Conservation (phyloP, 1,140 invertebrate genomes). For the Orius insidiosus region DNA sequence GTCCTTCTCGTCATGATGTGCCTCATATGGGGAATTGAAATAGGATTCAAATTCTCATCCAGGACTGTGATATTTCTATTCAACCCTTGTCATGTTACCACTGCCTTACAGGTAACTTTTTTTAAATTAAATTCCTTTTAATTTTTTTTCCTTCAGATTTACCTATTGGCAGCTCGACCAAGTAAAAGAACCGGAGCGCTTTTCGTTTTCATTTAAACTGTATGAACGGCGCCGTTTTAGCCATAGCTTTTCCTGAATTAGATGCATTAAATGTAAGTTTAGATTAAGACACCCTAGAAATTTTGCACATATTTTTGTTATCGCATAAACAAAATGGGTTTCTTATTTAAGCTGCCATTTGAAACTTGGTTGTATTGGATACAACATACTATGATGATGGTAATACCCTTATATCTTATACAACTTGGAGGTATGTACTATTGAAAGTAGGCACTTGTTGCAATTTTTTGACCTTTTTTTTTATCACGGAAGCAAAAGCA, state of each 20-base stretch:
- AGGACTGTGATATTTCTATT: slow-evolving; percentile 80
- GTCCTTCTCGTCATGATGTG: slow-evolving; percentile 51
- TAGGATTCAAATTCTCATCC: slow-evolving; percentile 81
- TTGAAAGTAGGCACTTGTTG: slow-evolving; percentile 4
- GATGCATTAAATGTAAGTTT: slow-evolving; percentile 69
- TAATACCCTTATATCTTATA: slow-evolving; percentile 81
- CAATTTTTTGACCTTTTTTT: slow-evolving; percentile 3
- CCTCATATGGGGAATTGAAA: slow-evolving; percentile 74
- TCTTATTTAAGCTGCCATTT: slow-evolving; percentile 56
- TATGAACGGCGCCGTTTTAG: slow-evolving; percentile 77
- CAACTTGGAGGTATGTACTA: slow-evolving; percentile 55
- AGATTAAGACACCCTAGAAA: no score
- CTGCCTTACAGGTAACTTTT: slow-evolving; percentile 67
- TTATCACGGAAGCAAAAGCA: background rate
- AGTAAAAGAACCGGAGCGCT: slow-evolving; percentile 59
- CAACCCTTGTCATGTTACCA: slow-evolving; percentile 87
- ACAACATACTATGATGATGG: slow-evolving; percentile 81
- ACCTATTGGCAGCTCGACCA: slow-evolving; percentile 66
- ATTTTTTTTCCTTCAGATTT: slow-evolving; percentile 52
- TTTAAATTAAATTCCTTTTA: background rate
- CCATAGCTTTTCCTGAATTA: slow-evolving; percentile 78
- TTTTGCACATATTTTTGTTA: slow-evolving; percentile 1
- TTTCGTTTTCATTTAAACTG: slow-evolving; percentile 82
- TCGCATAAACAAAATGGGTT: slow-evolving; percentile 13
- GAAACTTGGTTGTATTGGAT: slow-evolving; percentile 84